These are phyloP conservation scores for Atopsyche davidsoni DNA, from an alignment of 1,140 invertebrate species.

Conservation along the genomic window DNA sequence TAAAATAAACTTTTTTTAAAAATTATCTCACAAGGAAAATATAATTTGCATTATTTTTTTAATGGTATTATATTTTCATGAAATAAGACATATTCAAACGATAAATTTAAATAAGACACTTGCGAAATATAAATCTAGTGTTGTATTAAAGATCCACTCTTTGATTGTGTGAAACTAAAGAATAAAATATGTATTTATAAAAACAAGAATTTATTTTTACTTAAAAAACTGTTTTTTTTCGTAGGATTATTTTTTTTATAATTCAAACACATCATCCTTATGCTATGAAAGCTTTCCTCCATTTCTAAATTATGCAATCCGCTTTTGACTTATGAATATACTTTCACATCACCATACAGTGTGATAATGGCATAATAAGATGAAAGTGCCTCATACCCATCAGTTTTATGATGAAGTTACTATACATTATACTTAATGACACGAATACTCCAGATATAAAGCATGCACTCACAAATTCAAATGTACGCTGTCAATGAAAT, in stretches of 20 bases:
- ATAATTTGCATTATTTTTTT: too few species aligned
- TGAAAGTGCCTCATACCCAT: too few species aligned
- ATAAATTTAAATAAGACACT: too few species aligned
- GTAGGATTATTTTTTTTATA: not conserved
- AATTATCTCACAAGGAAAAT: too few species aligned
- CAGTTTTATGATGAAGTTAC: too few species aligned
- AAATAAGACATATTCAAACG: too few species aligned
- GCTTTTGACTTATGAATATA: not conserved
- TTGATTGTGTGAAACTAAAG: not conserved
- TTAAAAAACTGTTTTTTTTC: not conserved
- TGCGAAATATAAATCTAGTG: too few species aligned
- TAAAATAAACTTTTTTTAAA: too few species aligned
- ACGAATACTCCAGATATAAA: not conserved
- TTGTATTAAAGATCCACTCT: not conserved
- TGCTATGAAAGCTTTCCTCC: too few species aligned
- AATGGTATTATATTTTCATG: too few species aligned
- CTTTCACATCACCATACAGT: not conserved
- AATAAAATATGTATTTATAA: not conserved
- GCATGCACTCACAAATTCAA: not conserved
- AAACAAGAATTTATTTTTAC: not conserved
- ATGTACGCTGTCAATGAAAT: not conserved
- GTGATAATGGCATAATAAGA: too few species aligned
- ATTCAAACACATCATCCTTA: not conserved
- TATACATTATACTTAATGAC: not conserved
- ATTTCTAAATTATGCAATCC: too few species aligned